Evolutionary conservation across 2,797 vertebrate species (phyloP), one percentile per base, ranked within the genome.

Genomic region (Gila robusta): DNA sequence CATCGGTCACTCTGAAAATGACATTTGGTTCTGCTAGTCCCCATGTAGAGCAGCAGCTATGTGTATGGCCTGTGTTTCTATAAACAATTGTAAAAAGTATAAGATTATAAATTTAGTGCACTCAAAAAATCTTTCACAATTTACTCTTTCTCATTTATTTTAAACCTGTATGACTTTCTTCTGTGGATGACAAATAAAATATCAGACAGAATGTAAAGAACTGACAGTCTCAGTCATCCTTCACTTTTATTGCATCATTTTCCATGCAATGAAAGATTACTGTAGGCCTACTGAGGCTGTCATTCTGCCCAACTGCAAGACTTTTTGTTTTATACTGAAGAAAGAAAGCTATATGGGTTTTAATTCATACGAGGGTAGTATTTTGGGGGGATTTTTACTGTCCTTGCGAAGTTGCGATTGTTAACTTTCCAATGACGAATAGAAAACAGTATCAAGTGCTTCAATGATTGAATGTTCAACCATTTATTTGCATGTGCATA

Each of bases 1-100:
- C 90, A 88, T 89, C 72, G 28, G 67, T 52, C 64, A 59, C 35
- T n/a, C 74, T 71, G 41, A 21, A 67, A 71, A 64, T 10, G 9
- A 47, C 41, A 26, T 9, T 8, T 49, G 49, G 28, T 70, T 49
- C 10, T 16, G 39, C 21, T 73, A 70, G 39, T 21, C 26, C 49
- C 37, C 17, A 47, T 39, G 32, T 41, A 41, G 76, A 52, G 21
- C 28, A 54, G 19, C 1, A 21, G 6, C 54, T 19, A 39, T 54
- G 19, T 66, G 12, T n/a, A 41, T 72, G 12, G 21, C 54, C 9
- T 71, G 56, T 67, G 37, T 28, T 54, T 69, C 37, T 62, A 16
- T 41, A 37, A 35, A 62, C n/a, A 62, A 26, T 26, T 62, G 4
- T 62, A 10, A 26, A 12, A 81, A 81, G 8, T 35, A n/a, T 12